Conservation (phyloP, 37 sponge, comb jelly and placozoan genomes). For the Crambe crambe region DNA sequence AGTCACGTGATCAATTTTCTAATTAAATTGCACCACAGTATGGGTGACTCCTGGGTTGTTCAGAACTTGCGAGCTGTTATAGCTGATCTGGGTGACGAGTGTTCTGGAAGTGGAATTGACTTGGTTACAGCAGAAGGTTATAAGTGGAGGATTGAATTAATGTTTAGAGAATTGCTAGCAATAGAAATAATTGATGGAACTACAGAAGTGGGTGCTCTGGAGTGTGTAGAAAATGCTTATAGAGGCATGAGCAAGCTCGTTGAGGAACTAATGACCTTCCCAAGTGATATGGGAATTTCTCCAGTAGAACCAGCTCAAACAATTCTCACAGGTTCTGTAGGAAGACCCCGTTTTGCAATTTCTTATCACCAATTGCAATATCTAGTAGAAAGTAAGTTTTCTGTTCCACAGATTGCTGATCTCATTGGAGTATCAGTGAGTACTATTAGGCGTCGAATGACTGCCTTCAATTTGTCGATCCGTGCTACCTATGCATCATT, state of each 20-base stretch:
- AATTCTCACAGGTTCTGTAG: slow-evolving; percentile 5
- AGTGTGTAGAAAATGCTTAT: background rate
- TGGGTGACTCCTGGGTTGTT: background rate
- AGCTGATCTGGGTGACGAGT: background rate
- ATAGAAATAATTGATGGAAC: slow-evolving; percentile 3
- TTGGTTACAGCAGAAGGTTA: slow-evolving; percentile 1
- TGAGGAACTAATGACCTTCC: background rate
- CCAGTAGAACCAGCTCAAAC: slow-evolving; percentile 10
- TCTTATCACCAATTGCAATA: too few species aligned
- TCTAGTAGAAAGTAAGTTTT: too few species aligned
- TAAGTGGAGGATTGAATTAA: slow-evolving; percentile 19
- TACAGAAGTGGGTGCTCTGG: background rate
- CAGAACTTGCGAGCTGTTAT: background rate
- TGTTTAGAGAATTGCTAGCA: slow-evolving; percentile 20
- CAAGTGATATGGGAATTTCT: background rate
- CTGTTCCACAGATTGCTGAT: too few species aligned
- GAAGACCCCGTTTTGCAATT: slow-evolving; percentile 20
- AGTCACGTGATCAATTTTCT: too few species aligned
- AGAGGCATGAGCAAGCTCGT: background rate
- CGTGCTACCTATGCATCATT: too few species aligned
- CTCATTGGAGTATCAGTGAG: too few species aligned
- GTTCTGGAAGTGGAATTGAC: background rate
- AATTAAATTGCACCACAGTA: too few species aligned
- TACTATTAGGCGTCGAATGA: too few species aligned
- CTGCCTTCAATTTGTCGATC: too few species aligned